Conservation (phyloP, 2,888 invertebrate genomes). For the Plebejus argus region DNA sequence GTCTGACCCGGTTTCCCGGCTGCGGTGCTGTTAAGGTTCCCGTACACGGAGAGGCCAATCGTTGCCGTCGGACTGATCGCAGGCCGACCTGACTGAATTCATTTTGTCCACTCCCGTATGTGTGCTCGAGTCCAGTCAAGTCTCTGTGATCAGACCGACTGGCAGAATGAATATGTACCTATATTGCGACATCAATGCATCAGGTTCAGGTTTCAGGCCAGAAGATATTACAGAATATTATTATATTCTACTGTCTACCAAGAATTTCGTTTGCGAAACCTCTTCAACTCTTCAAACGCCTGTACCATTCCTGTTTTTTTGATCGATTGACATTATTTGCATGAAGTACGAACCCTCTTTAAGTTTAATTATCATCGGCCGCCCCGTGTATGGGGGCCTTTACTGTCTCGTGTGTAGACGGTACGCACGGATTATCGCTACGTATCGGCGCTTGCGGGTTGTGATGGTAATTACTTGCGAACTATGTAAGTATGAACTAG, state of each 20-base stretch:
- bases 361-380: too few species aligned
- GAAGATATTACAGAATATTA: neutral
- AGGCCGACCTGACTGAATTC: neutral
- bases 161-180: neutral
- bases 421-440: conserved; percentile 8
- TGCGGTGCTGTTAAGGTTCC: neutral
- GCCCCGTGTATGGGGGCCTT: neutral
- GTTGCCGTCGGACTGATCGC: neutral
- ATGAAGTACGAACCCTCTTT: too few species aligned
- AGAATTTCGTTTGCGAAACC: too few species aligned
- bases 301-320: too few species aligned
- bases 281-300: too few species aligned
- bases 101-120: neutral
- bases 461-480: conserved; percentile 3
- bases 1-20: conserved; percentile 23
- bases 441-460: neutral
- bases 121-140: neutral
- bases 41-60: neutral
- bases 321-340: too few species aligned
- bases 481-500: neutral
- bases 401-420: neutral
- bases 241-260: too few species aligned
- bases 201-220: neutral
- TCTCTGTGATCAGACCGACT: neutral
- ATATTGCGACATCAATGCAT: neutral